phyloP scores from a whole-genome alignment of 2,888 invertebrate species.

The Acronicta alni region DNA sequence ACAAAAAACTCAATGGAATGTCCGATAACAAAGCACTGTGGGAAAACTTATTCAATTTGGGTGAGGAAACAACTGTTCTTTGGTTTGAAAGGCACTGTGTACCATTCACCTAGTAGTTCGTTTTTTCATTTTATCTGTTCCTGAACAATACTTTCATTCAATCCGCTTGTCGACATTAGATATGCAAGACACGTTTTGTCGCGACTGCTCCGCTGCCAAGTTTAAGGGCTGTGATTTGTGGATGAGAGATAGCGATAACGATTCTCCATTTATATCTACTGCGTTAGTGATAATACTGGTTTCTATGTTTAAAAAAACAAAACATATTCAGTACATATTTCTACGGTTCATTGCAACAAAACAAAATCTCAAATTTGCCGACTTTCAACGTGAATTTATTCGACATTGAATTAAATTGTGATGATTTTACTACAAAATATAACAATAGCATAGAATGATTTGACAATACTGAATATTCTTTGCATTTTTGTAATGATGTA shows the following conservation, averaged over 20 bases:
- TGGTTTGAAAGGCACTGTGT: constrained; percentile 80
- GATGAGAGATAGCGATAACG: constrained; percentile 60
- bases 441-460: too few relatives aligned
- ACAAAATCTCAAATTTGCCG: too few relatives aligned
- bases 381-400: too few relatives aligned
- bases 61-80: constrained; percentile 83
- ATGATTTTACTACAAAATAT: too few relatives aligned
- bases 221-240: constrained; percentile 57
- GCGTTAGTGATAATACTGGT: too few relatives aligned
- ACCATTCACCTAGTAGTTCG: constrained; percentile 70
- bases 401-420: too few relatives aligned
- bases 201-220: constrained; percentile 73
- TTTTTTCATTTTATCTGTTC: constrained; percentile 77
- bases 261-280: neutral
- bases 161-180: constrained; percentile 78
- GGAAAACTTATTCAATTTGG: constrained; percentile 86
- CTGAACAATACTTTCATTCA: constrained; percentile 85
- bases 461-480: too few relatives aligned
- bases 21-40: constrained; percentile 78
- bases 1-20: constrained; percentile 61
- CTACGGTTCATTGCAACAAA: too few relatives aligned
- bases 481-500: too few relatives aligned
- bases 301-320: too few relatives aligned
- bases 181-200: constrained; percentile 82
- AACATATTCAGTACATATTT: too few relatives aligned